These are phyloP conservation scores for Microplitis demolitor DNA, from an alignment of 1,140 invertebrate species.

Conservation along the genomic window DNA sequence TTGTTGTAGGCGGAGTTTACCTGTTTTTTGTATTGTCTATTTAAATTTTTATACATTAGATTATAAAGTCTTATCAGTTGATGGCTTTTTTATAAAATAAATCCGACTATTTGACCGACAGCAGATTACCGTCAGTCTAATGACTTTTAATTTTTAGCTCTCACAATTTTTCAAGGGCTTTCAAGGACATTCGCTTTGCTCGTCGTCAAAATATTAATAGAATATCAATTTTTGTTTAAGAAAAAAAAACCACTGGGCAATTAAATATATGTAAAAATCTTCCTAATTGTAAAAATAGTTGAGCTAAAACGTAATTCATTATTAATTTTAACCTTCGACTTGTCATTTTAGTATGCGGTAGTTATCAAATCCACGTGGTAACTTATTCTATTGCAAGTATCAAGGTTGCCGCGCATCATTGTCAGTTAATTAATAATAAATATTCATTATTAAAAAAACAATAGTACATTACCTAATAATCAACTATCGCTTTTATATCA, in stretches of 20 bases:
- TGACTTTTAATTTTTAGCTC: not conserved
- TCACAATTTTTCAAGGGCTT: not conserved
- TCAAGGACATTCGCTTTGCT: not conserved
- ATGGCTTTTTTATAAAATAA: not conserved
- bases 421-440: not conserved
- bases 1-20: too few species aligned
- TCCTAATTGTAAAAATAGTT: not conserved
- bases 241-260: not conserved
- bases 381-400: not conserved
- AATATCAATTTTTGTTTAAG: not conserved
- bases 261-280: not conserved
- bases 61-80: too few species aligned
- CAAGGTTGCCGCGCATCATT: conserved; percentile 1
- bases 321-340: not conserved
- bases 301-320: not conserved
- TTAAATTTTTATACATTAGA: too few species aligned
- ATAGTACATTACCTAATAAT: not conserved
- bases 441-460: conserved; percentile 1
- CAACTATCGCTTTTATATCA: not conserved
- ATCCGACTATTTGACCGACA: not conserved
- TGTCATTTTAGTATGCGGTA: not conserved
- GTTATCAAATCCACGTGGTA: not conserved
- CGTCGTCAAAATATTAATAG: too few species aligned
- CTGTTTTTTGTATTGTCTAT: too few species aligned
- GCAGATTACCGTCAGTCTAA: not conserved